Conservation (phyloP, 2,113 vertebrate genomes). For the Petromus typicus region DNA sequence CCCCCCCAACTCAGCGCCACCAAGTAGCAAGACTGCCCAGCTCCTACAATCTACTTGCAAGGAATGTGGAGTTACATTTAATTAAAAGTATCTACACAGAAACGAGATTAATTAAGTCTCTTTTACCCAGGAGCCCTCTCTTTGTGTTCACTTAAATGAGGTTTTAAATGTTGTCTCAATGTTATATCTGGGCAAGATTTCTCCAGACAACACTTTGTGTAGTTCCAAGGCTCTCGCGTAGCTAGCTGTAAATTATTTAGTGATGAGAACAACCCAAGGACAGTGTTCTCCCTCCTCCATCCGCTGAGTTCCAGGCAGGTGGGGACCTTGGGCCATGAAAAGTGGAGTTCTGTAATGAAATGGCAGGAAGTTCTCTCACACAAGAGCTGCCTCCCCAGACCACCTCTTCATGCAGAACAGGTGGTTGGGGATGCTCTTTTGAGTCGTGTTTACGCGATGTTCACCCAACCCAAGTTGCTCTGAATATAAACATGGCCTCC, state of each 20-base stretch:
- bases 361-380: conserved; percentile 26
- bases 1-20: neutral
- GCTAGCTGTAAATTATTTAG: conserved; percentile 47
- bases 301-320: neutral
- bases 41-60: conserved; percentile 70
- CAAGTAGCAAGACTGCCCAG: neutral
- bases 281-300: neutral
- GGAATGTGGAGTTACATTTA: conserved; percentile 85
- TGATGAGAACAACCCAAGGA: conserved; percentile 50
- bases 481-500: neutral
- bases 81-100: conserved; percentile 89
- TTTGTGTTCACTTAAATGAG: conserved; percentile 88
- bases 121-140: conserved; percentile 88
- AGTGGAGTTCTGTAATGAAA: conserved; percentile 58
- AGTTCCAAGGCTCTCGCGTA: conserved; percentile 39
- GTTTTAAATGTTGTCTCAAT: conserved; percentile 86
- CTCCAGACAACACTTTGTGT: conserved; percentile 85
- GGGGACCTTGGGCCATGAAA: conserved; percentile 29
- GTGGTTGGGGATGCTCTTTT: neutral
- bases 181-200: conserved; percentile 81
- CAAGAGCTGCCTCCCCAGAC: conserved; percentile 58
- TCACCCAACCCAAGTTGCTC: neutral
- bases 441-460: neutral
- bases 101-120: conserved; percentile 90
- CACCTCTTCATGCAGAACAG: conserved; percentile 44